These are phyloP conservation scores for Lanistes nyassanus DNA, from an alignment of 1,140 invertebrate species.

Conservation along the genomic window DNA sequence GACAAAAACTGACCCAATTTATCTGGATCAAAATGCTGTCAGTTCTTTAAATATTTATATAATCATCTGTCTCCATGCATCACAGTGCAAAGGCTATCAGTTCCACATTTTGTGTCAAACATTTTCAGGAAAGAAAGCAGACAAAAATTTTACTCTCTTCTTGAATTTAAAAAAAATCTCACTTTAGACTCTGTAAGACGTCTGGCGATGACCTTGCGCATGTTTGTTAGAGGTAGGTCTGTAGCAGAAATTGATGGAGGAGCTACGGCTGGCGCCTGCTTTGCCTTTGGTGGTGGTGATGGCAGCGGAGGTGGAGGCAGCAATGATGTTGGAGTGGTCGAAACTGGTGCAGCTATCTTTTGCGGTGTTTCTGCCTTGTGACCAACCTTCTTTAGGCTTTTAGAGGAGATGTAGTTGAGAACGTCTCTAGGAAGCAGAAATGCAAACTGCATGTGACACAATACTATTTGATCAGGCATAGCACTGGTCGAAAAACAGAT, in stretches of 20 bases:
- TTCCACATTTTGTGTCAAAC: no score
- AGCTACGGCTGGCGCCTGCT: not conserved
- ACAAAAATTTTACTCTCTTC: not conserved
- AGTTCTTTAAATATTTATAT: no score
- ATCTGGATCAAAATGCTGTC: no score
- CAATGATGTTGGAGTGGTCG: conserved; percentile 11
- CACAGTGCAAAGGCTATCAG: no score
- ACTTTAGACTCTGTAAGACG: conserved; percentile 90
- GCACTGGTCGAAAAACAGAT: no score
- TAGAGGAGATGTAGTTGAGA: conserved; percentile 70
- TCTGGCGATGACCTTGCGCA: conserved; percentile 86
- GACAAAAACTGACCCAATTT: no score
- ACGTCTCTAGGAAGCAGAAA: conserved; percentile 69
- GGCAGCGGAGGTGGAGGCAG: conserved; percentile 7
- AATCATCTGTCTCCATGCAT: no score
- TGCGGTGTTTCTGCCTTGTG: conserved; percentile 1
- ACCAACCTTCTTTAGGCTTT: conserved; percentile 70
- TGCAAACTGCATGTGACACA: not conserved
- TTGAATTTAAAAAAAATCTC: conserved; percentile 10
- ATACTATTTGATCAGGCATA: no score
- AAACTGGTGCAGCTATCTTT: not conserved
- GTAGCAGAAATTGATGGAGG: conserved; percentile 64
- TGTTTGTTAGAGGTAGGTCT: conserved; percentile 80
- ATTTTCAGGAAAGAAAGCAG: conserved; percentile 3
- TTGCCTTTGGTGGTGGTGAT: conserved; percentile 15